Evolutionary conservation across 2,113 vertebrate species (phyloP).

Genomic region (Coryphaenoides rupestris): DNA sequence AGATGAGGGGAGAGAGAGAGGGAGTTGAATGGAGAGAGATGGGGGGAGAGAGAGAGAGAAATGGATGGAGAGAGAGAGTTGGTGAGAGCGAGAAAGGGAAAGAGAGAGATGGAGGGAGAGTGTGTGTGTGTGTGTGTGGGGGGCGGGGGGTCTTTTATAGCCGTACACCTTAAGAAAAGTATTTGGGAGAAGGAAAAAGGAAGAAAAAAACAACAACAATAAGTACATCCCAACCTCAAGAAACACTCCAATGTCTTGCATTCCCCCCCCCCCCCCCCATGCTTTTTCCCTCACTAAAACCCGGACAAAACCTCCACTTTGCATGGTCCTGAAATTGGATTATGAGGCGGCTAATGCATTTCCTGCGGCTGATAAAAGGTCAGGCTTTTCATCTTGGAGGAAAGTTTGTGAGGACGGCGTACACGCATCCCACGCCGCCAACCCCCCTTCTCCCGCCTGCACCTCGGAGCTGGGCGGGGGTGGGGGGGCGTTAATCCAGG

Average conservation of each 20-base stretch:
- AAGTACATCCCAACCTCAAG: slow-evolving; percentile 23
- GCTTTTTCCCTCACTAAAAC: slow-evolving; percentile 14
- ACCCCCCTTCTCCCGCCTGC: not conserved
- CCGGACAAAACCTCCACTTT: slow-evolving; percentile 43
- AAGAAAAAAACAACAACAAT: too few relatives aligned
- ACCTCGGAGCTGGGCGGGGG: not conserved
- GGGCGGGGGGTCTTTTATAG: slow-evolving; percentile 30
- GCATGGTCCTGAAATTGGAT: slow-evolving; percentile 49
- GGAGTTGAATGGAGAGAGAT: not conserved
- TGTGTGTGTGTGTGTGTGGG: too few relatives aligned
- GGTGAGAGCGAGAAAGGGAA: too few relatives aligned
- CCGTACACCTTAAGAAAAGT: slow-evolving; percentile 12
- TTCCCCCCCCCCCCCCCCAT: not conserved
- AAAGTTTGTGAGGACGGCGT: slow-evolving; percentile 27
- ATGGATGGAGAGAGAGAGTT: too few relatives aligned
- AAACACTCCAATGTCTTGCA: slow-evolving; percentile 24
- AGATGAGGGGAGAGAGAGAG: slow-evolving; percentile 14
- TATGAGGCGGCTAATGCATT: slow-evolving; percentile 47
- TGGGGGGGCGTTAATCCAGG: slow-evolving; percentile 15
- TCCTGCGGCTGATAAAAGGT: slow-evolving; percentile 51
- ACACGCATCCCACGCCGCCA: not conserved
- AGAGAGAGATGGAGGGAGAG: too few relatives aligned
- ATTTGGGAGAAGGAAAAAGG: too few relatives aligned
- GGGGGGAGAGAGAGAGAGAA: too few relatives aligned
- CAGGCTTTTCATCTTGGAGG: slow-evolving; percentile 43